Base-by-base conservation (phyloP, 2,113 vertebrate genomes). In the Vidua chalybeata region DNA sequence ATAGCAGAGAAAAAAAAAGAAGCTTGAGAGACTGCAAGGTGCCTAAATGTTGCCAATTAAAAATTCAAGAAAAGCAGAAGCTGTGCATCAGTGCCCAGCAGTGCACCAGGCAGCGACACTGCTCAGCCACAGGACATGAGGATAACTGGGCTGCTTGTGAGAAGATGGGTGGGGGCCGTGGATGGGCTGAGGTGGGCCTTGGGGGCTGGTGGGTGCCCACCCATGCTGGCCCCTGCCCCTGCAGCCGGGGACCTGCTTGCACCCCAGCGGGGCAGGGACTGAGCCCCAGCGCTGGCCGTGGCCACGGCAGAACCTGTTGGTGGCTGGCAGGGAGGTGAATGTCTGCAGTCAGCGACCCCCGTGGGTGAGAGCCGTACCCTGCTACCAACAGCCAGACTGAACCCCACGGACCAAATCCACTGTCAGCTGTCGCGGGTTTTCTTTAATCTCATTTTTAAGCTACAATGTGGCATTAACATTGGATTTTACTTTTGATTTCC, bases 281-380 rank as follows among this genome's bases (percentile, higher is more conserved):
- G 7, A 46, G 49, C 30, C 22, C 43, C 0, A 1, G 27, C 2
- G 12, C 37, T 52, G 79, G 74, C 55, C 0, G 1, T 7, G 75
- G 69, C 41, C 6, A 10, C 30, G 2, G 22, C 55, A 21, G 63
- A 20, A 19, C 21, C 52, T 11, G 12, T 0, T 5, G 18, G 61
- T 0, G 3, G 28, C 58, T 13, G 52, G 56, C 31, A 10, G 66
- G 45, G 69, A 71, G 31, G 39, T 0, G 1, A 6, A 5, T 0
- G 21, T 14, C 61, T 0, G 2, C 43, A 58, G 49, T 4, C 62
- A 48, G 66, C 20, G n/a, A 28, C 19, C 10, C 22, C 28, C 0
- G 0, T 31, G 0, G 13, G 13, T 8, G 51, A 84, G 94, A 94
- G 88, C 39, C 33, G 20, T 7, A 28, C 20, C 39, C 45, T 68